phyloP scores from a whole-genome alignment of 1,140 invertebrate species.

The Neelides sp. region DNA sequence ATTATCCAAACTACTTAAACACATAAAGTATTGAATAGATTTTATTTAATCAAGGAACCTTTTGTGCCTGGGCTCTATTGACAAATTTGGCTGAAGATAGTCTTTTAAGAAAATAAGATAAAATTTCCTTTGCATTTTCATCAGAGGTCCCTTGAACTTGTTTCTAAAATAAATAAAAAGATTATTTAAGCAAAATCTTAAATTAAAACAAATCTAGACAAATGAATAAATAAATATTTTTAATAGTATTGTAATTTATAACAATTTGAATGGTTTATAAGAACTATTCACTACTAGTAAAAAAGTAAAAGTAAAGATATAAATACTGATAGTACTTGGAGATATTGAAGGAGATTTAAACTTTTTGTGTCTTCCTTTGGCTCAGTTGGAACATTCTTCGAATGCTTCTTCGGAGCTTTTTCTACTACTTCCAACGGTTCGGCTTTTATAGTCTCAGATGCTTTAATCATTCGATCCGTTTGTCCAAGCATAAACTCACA shows the following conservation, averaged over 20 bases:
- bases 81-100: constrained; percentile 66
- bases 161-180: constrained; percentile 14
- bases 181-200: neutral
- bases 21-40: constrained; percentile 1
- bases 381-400: constrained; percentile 12
- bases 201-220: too few species aligned
- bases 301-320: constrained; percentile 2
- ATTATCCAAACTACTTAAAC: neutral
- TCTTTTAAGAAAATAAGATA: constrained; percentile 81
- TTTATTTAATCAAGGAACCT: constrained; percentile 34
- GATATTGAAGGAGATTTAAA: constrained; percentile 20
- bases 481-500: constrained; percentile 84
- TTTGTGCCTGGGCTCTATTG: constrained; percentile 63
- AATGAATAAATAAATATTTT: too few species aligned
- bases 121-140: constrained; percentile 58
- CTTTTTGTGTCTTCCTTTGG: constrained; percentile 21
- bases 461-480: constrained; percentile 30
- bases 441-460: neutral
- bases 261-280: too few species aligned
- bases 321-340: constrained; percentile 2
- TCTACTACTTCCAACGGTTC: neutral
- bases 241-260: too few species aligned
- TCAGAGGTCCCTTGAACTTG: constrained; percentile 13
- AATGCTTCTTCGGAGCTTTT: constrained; percentile 10
- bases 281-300: too few species aligned